Evolutionary conservation across 2,888 invertebrate species (phyloP), one percentile per base, ranked within the genome.

Genomic region (Eristalinus sepulchralis): DNA sequence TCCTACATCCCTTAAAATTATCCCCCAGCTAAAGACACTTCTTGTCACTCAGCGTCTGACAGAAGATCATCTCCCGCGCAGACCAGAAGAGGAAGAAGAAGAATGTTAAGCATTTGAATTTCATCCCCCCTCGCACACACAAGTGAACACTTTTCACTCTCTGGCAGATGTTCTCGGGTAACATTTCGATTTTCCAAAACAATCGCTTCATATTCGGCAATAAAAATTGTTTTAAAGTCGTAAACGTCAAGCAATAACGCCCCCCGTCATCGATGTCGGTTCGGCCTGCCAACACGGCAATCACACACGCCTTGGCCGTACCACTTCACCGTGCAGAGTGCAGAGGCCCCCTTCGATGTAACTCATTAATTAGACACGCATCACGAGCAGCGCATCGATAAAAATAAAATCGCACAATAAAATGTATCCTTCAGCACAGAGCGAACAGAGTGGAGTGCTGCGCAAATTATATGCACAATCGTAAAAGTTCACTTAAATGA

Each of bases 301-400:
- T 47, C 47, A 55, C 75, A 79, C 72, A 77, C 72, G 81, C 64
- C 31, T 8, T n/a, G 22, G 11, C n/a, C 13, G 13, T 13, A 13
- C 39, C 39, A 39, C 39, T 39, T 75, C 85, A 64, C 60, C 55
- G 34, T 34, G 9, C 10, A 10, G 9, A 76, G 55, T 64, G 24
- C 22, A 17, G 11, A 4, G 17, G 47, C 47, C 47, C 47, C 47
- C 17, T 47, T 17, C 81, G 82, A 68, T 66, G 83, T 66, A 70
- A 75, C 63, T 83, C 86, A 83, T 86, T 86, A 83, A 86, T 86
- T 86, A 86, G 86, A 71, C 86, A 86, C 86, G 83, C 86, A 86
- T 86, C 83, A 82, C 71, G 34, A 76, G 80, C 36, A 59, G 8
- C 66, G 76, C 79, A 79, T 83, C 83, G 72, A 87, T 87, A 83